These are phyloP conservation scores for Sebastiscus albofasciatus DNA, from an alignment of 2,797 vertebrate genomes.

Conservation along the genomic window DNA sequence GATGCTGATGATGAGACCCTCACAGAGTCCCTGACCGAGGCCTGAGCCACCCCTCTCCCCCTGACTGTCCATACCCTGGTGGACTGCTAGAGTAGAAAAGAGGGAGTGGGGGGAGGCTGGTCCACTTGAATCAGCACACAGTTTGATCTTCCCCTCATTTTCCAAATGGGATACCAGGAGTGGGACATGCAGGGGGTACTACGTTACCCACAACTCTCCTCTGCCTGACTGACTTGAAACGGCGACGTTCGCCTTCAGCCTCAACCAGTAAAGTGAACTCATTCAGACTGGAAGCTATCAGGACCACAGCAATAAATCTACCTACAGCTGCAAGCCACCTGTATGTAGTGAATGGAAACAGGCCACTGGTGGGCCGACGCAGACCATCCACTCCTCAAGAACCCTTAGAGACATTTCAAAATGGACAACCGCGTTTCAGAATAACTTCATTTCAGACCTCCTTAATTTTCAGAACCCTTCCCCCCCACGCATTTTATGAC, in stretches of 20 bases:
- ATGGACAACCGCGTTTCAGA: conserved; percentile 3
- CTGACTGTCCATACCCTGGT: not conserved
- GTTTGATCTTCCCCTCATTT: conserved; percentile 1
- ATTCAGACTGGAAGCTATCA: conserved; percentile 41
- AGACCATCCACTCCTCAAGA: conserved; percentile 15
- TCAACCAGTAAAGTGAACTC: conserved; percentile 22
- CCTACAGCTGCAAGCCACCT: conserved; percentile 43
- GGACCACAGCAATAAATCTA: conserved; percentile 74
- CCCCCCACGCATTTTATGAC: not conserved
- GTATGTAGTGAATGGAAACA: not conserved
- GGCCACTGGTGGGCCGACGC: conserved; percentile 59
- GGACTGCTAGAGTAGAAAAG: not conserved
- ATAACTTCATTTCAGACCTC: not conserved
- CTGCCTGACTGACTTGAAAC: conserved; percentile 72
- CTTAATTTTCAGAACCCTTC: not conserved
- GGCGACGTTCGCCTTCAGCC: conserved; percentile 30
- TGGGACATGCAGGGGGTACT: not conserved
- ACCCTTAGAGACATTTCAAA: conserved; percentile 15
- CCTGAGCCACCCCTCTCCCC: conserved; percentile 44
- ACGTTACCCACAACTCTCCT: conserved; percentile 38
- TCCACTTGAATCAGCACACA: not conserved
- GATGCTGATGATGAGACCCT: conserved; percentile 42
- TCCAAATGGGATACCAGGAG: not conserved
- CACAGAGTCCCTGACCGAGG: conserved; percentile 58
- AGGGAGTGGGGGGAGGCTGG: not conserved